Percentiles rank a stretch among this genome's conserved stretches.
phyloP scores from a whole-genome alignment of 2,888 invertebrate species.

The Diogma glabrata region DNA sequence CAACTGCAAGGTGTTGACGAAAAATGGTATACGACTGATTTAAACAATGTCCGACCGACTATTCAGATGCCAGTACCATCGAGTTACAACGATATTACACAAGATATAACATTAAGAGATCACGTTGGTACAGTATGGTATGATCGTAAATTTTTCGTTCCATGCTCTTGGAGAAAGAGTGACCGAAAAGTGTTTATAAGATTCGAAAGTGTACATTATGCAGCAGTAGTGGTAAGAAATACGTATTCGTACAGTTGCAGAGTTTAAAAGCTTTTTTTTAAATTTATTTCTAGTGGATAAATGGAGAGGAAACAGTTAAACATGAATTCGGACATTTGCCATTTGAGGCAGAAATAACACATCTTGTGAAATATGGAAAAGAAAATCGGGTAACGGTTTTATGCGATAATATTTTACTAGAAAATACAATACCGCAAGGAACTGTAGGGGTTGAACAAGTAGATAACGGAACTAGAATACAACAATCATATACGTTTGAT shows the following conservation, averaged over 20 bases:
- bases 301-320: conserved; percentile 63
- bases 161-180: conserved; percentile 59
- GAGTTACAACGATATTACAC: conserved; percentile 90
- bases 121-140: conserved; percentile 98
- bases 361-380: conserved; percentile 49
- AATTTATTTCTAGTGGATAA: conserved; percentile 78
- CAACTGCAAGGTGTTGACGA: conserved; percentile 62
- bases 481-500: conserved; percentile 81
- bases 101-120: conserved; percentile 65
- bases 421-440: conserved; percentile 87
- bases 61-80: conserved; percentile 92
- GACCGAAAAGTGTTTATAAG: conserved; percentile 64
- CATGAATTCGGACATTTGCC: conserved; percentile 96
- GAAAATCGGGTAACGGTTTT: conserved; percentile 81
- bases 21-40: conserved; percentile 62
- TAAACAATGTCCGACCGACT: conserved; percentile 55
- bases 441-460: conserved; percentile 27
- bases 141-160: conserved; percentile 76
- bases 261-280: background rate
- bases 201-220: conserved; percentile 89
- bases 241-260: too few relatives aligned
- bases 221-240: conserved; percentile 78
- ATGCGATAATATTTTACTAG: conserved; percentile 83
- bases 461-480: conserved; percentile 47
- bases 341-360: conserved; percentile 76